Percentiles rank a stretch among this genome's conserved stretches.
These are phyloP conservation scores for Tipula helvola DNA, from an alignment of 2,888 invertebrate genomes.

Conservation along the genomic window DNA sequence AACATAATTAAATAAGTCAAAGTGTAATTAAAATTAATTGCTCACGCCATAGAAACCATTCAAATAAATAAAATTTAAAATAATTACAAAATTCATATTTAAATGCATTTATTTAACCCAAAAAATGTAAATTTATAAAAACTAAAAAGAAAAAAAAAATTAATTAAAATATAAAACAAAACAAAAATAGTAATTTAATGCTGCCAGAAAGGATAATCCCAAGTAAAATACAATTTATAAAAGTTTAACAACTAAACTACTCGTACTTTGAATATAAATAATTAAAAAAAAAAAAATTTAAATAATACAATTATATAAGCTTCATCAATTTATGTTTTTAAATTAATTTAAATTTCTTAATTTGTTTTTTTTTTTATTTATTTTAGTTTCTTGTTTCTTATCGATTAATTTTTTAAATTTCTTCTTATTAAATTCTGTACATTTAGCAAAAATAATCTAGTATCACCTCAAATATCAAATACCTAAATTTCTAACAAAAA, in stretches of 20 bases:
- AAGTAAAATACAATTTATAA: not conserved
- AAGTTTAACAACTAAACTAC: not conserved
- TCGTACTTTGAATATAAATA: not conserved
- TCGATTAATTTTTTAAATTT: not conserved
- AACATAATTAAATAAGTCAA: too few species aligned
- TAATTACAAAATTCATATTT: not conserved
- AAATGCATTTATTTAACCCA: not conserved
- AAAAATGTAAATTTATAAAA: not conserved
- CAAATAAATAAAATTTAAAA: not conserved
- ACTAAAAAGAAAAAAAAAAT: not conserved
- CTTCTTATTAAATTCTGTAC: slow-evolving; percentile 4
- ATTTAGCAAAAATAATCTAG: slow-evolving; percentile 17
- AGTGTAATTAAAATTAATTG: too few species aligned
- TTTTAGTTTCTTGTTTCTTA: not conserved
- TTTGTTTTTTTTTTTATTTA: not conserved
- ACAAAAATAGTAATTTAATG: not conserved
- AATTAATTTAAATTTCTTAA: not conserved
- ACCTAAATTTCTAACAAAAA: slow-evolving; percentile 13
- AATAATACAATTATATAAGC: not conserved
- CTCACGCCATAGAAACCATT: too few species aligned
- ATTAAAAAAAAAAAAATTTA: not conserved
- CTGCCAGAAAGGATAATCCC: not conserved
- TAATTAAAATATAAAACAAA: not conserved
- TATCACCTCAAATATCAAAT: slow-evolving; percentile 18
- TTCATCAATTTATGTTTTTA: not conserved